A percentile compares a stretch with the other conserved stretches of the same genome.
phyloP scores from a whole-genome alignment of 2,113 vertebrate species.

The Vulpes lagopus region DNA sequence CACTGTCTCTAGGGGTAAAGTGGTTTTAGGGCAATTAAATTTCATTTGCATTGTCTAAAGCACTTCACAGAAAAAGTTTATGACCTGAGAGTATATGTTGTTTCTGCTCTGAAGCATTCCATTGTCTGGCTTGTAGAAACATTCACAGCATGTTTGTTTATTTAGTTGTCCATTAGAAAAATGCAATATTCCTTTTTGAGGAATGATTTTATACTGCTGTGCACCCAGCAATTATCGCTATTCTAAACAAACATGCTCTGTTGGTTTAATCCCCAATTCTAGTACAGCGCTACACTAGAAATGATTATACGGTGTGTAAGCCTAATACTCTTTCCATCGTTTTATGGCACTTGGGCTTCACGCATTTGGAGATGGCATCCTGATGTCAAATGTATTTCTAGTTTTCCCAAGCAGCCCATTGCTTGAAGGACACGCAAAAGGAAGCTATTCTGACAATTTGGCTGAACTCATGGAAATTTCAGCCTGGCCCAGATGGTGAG shows the following conservation, averaged over 20 bases:
- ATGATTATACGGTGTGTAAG: background rate
- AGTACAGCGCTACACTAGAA: conserved; percentile 38
- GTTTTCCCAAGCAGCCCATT: conserved; percentile 61
- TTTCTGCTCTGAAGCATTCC: conserved; percentile 47
- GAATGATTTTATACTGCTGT: conserved; percentile 65
- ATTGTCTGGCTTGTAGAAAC: conserved; percentile 41
- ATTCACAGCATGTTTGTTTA: conserved; percentile 50
- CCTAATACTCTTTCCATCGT: background rate
- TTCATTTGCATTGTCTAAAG: background rate
- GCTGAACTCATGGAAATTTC: conserved; percentile 67
- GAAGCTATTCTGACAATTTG: conserved; percentile 64
- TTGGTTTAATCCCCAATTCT: conserved; percentile 53
- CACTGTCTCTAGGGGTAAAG: background rate
- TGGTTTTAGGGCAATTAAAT: background rate
- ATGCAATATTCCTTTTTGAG: conserved; percentile 55
- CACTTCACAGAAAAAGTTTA: conserved; percentile 22
- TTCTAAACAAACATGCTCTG: conserved; percentile 47
- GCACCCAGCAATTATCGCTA: conserved; percentile 46
- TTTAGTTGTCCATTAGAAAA: conserved; percentile 62
- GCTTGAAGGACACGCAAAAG: conserved; percentile 67
- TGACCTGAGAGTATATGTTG: background rate
- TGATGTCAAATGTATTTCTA: conserved; percentile 73
- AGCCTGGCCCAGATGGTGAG: conserved; percentile 77
- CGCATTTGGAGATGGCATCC: conserved; percentile 37
- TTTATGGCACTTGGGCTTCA: conserved; percentile 21